Percentiles rank a stretch among this genome's conserved stretches.
Evolutionary conservation across 2,797 vertebrate species (phyloP).

Genomic region (Crenuchus spilurus): DNA sequence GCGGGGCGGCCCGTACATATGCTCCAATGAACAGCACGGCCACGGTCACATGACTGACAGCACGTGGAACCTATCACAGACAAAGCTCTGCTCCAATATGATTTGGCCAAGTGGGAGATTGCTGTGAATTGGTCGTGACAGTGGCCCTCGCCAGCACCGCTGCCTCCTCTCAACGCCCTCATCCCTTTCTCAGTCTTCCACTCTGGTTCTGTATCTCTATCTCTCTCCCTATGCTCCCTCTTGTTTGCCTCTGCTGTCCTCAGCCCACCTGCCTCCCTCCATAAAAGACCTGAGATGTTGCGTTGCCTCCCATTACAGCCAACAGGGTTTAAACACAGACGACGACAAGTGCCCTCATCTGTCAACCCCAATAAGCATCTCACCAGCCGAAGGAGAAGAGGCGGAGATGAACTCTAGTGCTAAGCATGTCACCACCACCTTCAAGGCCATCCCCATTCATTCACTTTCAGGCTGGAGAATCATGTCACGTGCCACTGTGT

Average conservation of each 20-base stretch:
- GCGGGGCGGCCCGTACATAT: conserved; percentile 49
- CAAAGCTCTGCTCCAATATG: conserved; percentile 58
- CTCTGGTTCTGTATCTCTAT: conserved; percentile 50
- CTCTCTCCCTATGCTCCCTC: conserved; percentile 32
- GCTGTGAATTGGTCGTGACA: conserved; percentile 62
- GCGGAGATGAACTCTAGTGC: neutral
- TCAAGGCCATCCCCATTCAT: conserved; percentile 21
- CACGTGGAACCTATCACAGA: conserved; percentile 59
- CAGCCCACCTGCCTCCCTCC: conserved; percentile 28
- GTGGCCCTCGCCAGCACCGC: conserved; percentile 31
- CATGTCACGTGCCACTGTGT: neutral
- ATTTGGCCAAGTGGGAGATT: conserved; percentile 66
- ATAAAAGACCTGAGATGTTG: conserved; percentile 30
- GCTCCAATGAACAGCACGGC: conserved; percentile 54
- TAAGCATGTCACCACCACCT: conserved; percentile 39
- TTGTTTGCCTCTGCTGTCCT: conserved; percentile 17
- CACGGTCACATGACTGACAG: conserved; percentile 54
- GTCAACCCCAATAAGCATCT: conserved; percentile 48
- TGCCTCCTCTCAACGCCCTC: conserved; percentile 23
- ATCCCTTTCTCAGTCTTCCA: conserved; percentile 46
- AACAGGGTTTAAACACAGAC: conserved; percentile 38
- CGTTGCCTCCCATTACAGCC: conserved; percentile 38
- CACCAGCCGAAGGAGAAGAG: conserved; percentile 36
- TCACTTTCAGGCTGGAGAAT: neutral
- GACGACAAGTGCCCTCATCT: conserved; percentile 51